These are phyloP conservation scores for Gallinago undulata DNA, from an alignment of 2,113 vertebrate species.

Conservation along the genomic window DNA sequence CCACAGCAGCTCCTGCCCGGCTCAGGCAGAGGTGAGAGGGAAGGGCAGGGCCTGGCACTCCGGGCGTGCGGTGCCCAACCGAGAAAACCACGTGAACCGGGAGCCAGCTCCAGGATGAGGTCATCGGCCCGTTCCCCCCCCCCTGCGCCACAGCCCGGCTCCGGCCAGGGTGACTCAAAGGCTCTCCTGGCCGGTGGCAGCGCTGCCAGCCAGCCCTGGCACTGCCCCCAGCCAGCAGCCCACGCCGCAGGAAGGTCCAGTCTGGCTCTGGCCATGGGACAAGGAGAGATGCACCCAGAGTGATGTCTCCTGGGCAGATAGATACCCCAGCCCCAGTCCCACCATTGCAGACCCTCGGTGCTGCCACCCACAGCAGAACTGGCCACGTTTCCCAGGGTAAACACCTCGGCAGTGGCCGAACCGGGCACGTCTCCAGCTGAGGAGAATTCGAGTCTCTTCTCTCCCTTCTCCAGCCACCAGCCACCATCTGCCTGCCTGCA, in stretches of 20 bases:
- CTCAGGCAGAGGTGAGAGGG: neutral
- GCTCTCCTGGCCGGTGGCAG: slow-evolving; percentile 11
- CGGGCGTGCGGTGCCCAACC: neutral
- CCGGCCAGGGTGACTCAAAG: slow-evolving; percentile 53
- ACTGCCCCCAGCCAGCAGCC: neutral
- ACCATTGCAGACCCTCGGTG: neutral
- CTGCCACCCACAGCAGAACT: neutral
- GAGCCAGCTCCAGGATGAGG: slow-evolving; percentile 39
- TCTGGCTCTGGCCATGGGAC: neutral
- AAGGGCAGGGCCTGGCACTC: neutral
- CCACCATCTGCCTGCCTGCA: neutral
- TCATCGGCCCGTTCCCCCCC: slow-evolving; percentile 30
- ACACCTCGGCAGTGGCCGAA: neutral
- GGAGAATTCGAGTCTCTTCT: neutral
- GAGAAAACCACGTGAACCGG: neutral
- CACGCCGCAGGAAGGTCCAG: accelerated
- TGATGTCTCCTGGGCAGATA: accelerated
- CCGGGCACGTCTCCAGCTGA: neutral
- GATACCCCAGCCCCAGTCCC: accelerated
- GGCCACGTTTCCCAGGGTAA: neutral
- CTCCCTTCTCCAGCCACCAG: neutral
- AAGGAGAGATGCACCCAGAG: neutral
- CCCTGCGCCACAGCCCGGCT: neutral
- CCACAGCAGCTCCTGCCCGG: neutral
- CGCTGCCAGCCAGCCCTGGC: slow-evolving; percentile 2